These are phyloP conservation scores for Pristionchus maxplancki DNA, from an alignment of 2,888 invertebrate species.

Conservation along the genomic window DNA sequence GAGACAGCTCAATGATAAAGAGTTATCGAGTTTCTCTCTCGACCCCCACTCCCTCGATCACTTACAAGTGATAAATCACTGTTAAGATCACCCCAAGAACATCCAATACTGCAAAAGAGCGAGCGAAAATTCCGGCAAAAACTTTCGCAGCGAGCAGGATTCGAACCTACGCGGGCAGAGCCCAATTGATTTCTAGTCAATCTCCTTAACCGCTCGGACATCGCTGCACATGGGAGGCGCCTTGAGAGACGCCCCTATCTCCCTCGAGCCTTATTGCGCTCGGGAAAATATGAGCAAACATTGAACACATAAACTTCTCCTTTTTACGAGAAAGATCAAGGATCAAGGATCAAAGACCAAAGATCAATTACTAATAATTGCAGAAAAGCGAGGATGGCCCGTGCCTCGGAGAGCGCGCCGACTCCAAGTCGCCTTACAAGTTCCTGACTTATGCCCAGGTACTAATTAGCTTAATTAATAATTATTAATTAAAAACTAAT, in stretches of 20 bases:
- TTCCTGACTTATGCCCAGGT: conserved; percentile 69
- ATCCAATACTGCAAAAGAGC: not conserved
- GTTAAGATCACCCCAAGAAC: not conserved
- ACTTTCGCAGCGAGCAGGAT: conserved; percentile 54
- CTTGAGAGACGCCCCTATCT: not conserved
- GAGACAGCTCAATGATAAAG: not conserved
- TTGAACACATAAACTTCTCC: too few species aligned
- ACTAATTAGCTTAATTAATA: not conserved
- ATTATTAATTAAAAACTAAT: not conserved
- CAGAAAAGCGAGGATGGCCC: conserved; percentile 67
- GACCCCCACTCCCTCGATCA: too few species aligned
- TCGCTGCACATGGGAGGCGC: conserved; percentile 10
- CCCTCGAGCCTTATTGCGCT: not conserved
- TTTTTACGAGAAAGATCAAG: too few species aligned
- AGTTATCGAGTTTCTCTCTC: not conserved
- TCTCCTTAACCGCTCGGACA: conserved; percentile 59
- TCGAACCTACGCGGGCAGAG: conserved; percentile 60
- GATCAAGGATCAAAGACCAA: not conserved
- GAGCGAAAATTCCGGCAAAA: conserved; percentile 26
- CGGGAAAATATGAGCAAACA: not conserved
- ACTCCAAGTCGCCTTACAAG: conserved; percentile 61
- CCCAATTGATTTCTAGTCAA: conserved; percentile 59
- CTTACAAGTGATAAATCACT: not conserved
- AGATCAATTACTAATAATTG: conserved; percentile 46
- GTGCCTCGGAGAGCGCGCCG: conserved; percentile 68